These are phyloP conservation scores for Sceliomorpha sp. DNA, from an alignment of 2,888 invertebrate species.

Conservation along the genomic window DNA sequence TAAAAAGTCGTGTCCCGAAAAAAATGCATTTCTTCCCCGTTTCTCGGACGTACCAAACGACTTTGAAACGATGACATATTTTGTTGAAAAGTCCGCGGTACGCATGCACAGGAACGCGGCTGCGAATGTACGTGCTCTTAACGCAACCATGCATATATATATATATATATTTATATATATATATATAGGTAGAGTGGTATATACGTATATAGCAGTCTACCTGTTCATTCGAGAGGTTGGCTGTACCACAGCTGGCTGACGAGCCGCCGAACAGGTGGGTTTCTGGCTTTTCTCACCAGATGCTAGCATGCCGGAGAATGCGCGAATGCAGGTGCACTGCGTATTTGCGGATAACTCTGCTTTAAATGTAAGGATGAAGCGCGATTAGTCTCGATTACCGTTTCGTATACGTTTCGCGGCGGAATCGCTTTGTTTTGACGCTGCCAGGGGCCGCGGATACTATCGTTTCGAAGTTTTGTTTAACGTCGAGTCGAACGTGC, in stretches of 20 bases:
- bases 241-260: constrained; percentile 62
- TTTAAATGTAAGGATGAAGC: constrained; percentile 37
- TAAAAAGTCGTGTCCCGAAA: too few relatives aligned
- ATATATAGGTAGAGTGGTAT: constrained; percentile 32
- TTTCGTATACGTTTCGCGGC: constrained; percentile 14
- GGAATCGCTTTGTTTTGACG: too few relatives aligned
- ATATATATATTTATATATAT: constrained; percentile 7
- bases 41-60: too few relatives aligned
- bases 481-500: too few relatives aligned
- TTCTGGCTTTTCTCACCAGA: constrained; percentile 64
- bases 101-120: constrained; percentile 19
- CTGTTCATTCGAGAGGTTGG: constrained; percentile 50
- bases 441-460: too few relatives aligned
- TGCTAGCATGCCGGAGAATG: constrained; percentile 58
- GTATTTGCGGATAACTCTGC: constrained; percentile 48
- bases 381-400: constrained; percentile 38
- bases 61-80: constrained; percentile 48
- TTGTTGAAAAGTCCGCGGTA: constrained; percentile 25
- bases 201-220: constrained; percentile 47
- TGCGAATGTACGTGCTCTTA: constrained; percentile 21
- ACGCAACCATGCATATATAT: constrained; percentile 4
- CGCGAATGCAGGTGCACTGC: constrained; percentile 56
- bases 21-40: background rate
- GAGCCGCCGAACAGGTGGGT: constrained; percentile 63
- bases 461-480: too few relatives aligned